These are phyloP conservation scores for Notoglanidium macrostoma DNA, from an alignment of 2,797 vertebrate genomes.

Conservation along the genomic window DNA sequence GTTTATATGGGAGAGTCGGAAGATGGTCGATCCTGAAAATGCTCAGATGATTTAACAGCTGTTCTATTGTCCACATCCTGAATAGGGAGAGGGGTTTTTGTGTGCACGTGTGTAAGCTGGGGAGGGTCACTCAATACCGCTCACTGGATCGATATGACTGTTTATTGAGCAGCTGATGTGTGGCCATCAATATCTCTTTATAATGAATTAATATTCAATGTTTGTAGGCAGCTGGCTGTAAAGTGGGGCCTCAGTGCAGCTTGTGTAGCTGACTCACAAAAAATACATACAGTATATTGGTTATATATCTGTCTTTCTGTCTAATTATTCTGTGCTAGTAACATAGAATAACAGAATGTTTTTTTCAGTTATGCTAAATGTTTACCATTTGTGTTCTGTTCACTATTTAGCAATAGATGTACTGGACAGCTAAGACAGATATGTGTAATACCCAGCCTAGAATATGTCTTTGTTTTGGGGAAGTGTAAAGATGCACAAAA, in stretches of 20 bases:
- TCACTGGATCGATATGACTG: conserved; percentile 76
- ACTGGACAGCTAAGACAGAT: too few relatives aligned
- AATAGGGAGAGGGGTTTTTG: conserved; percentile 57
- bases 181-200: conserved; percentile 71
- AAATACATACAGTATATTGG: not conserved
- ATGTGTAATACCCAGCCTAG: not conserved
- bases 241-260: not conserved
- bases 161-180: conserved; percentile 75
- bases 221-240: conserved; percentile 67
- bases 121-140: conserved; percentile 71
- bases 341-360: too few relatives aligned
- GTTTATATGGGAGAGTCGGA: conserved; percentile 48
- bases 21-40: conserved; percentile 61
- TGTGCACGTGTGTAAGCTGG: conserved; percentile 44
- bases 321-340: not conserved
- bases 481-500: not conserved
- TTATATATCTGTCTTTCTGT: not conserved
- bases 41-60: conserved; percentile 69
- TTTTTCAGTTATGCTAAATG: not conserved
- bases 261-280: not conserved
- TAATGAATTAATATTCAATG: conserved; percentile 63
- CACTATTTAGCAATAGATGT: not conserved
- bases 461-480: not conserved
- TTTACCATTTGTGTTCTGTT: not conserved
- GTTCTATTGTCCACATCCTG: conserved; percentile 69